Percentiles rank a stretch among this genome's conserved stretches.
Evolutionary conservation across 2,888 invertebrate genomes (phyloP).

Genomic region (Apamea anceps): DNA sequence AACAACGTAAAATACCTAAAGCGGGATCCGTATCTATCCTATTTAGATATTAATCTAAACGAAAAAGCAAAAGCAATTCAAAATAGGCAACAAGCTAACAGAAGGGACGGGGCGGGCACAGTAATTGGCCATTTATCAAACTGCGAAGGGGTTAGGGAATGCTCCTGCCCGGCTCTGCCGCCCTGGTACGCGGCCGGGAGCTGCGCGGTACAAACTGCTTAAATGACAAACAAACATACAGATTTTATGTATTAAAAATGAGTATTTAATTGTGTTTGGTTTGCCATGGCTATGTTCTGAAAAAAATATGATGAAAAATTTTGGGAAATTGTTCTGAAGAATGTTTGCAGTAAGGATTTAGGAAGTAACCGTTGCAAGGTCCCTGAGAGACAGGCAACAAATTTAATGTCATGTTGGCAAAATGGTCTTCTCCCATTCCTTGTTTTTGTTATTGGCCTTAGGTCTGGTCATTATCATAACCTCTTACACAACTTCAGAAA

Average conservation of each 20-base stretch:
- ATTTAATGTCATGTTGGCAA: neutral
- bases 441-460: neutral
- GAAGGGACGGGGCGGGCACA: conserved; percentile 88
- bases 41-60: conserved; percentile 91
- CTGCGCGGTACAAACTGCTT: conserved; percentile 65
- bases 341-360: neutral
- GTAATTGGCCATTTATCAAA: conserved; percentile 91
- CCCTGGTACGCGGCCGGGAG: conserved; percentile 79
- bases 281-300: conserved; percentile 16
- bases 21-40: conserved; percentile 90
- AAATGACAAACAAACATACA: conserved; percentile 79
- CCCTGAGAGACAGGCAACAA: neutral
- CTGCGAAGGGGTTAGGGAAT: conserved; percentile 90
- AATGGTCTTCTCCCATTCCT: neutral
- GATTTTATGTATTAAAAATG: conserved; percentile 63
- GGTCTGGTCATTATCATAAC: neutral
- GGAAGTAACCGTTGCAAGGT: neutral
- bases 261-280: conserved; percentile 57
- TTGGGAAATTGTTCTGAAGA: neutral
- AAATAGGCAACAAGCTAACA: conserved; percentile 91
- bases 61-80: conserved; percentile 91
- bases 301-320: neutral
- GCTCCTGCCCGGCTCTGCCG: conserved; percentile 83
- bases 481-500: conserved; percentile 16
- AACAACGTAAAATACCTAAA: conserved; percentile 89